Evolutionary conservation across 1,140 invertebrate species (phyloP).

Genomic region (Calycopis cecrops): DNA sequence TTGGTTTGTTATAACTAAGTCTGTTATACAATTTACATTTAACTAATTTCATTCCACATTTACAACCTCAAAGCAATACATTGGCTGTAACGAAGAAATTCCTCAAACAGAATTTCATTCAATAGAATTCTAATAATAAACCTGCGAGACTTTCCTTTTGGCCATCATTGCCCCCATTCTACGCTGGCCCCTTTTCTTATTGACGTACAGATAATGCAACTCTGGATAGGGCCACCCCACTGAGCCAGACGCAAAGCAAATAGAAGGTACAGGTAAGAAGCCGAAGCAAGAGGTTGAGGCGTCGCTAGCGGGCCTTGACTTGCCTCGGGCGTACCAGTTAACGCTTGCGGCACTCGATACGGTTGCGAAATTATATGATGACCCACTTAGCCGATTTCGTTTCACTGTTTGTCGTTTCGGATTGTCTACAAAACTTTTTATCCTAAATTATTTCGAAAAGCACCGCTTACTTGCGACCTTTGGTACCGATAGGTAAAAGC

Average conservation of each 20-base stretch:
- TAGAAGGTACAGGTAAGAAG: conserved; percentile 14
- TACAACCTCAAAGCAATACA: no score
- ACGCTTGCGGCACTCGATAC: conserved; percentile 71
- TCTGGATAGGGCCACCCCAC: no score
- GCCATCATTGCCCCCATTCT: no score
- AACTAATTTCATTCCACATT: no score
- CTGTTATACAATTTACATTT: no score
- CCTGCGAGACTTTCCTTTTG: no score
- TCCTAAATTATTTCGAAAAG: conserved; percentile 50
- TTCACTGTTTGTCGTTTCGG: conserved; percentile 56
- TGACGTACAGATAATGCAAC: no score
- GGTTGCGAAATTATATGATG: conserved; percentile 73
- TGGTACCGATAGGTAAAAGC: neutral
- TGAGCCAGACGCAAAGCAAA: neutral
- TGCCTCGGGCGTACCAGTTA: conserved; percentile 63
- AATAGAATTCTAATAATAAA: no score
- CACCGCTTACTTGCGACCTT: conserved; percentile 5
- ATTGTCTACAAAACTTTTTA: conserved; percentile 59
- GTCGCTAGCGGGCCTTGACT: conserved; percentile 60
- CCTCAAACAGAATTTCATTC: no score
- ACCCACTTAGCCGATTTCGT: conserved; percentile 71
- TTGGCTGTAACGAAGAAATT: no score
- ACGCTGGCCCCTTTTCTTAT: no score
- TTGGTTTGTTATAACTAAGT: no score
- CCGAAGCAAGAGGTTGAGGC: conserved; percentile 34